Evolutionary conservation across 2,797 vertebrate species (phyloP), one percentile per base, ranked within the genome.

Genomic region (Sebastes wilsoni): DNA sequence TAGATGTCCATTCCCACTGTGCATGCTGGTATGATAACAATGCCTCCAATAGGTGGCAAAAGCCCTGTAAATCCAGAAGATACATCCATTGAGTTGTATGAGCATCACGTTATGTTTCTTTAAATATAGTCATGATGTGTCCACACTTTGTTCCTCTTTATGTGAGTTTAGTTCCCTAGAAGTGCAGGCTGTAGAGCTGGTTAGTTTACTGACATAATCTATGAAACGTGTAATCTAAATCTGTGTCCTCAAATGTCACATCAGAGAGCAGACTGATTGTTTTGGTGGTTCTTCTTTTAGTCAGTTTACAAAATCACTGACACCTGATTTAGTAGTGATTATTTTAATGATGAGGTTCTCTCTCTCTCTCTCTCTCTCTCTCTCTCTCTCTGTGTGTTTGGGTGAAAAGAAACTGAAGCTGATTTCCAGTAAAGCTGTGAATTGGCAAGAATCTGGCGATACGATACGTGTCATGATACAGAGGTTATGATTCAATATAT

Each of bases 11-110:
- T 52, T 79, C 38, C 36, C 52, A 42, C 20, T 22, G 14, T 66
- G 30, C 58, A 22, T 68, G 77, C 75, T 66, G 80, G 84, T 73
- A 52, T 87, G 84, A 82, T 64, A 88, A 84, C 81, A 83, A 61
- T 82, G 78, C 77, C 18, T 83, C 83, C 56, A 22, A 87, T 42
- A 81, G 75, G 52, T 72, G 81, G 42, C 38, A 72, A 52, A 27
- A 69, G 23, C 55, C 20, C 22, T 36, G 18, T 0, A 25, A 25
- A 54, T 2, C 3, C 12, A 22, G 14, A 27, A 8, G 27, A 28
- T 59, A 7, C 9, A 32, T 58, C 9, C 9, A 14, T n/a, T 23
- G 13, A 56, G 11, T 32, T 36, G 4, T 30, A 11, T 18, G 30
- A 22, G 14, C 27, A 27, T 58, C 28, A 49, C 7, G 16, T 22